Percentiles rank a stretch among this genome's conserved stretches.
These are phyloP conservation scores for Linepithema humile DNA, from an alignment of 1,140 invertebrate genomes.

Conservation along the genomic window DNA sequence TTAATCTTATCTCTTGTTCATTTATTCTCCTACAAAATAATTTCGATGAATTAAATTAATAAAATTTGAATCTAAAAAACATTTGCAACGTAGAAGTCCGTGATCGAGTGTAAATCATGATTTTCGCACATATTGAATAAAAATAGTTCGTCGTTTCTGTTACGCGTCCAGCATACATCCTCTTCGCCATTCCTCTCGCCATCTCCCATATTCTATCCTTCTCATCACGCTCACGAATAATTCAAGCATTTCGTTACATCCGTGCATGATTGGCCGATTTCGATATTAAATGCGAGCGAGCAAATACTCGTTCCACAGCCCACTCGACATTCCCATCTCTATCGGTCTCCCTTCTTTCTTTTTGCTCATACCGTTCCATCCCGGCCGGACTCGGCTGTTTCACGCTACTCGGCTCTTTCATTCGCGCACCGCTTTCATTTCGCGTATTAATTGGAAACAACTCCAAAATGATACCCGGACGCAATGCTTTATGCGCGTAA, in stretches of 20 bases:
- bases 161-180: constrained; percentile 1
- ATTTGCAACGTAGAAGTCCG: neutral
- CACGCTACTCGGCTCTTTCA: constrained; percentile 61
- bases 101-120: constrained; percentile 33
- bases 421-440: constrained; percentile 64
- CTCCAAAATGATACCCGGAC: constrained; percentile 73
- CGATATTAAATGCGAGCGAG: constrained; percentile 73
- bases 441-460: constrained; percentile 75
- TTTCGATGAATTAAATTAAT: neutral
- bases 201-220: constrained; percentile 26
- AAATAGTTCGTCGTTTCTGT: constrained; percentile 46
- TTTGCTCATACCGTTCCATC: constrained; percentile 42
- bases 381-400: constrained; percentile 48
- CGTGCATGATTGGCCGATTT: constrained; percentile 71
- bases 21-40: neutral
- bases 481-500: constrained; percentile 66
- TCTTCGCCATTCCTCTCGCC: neutral
- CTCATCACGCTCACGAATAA: constrained; percentile 66
- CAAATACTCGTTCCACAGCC: constrained; percentile 65
- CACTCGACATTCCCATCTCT: constrained; percentile 52
- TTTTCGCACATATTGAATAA: constrained; percentile 31
- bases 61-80: constrained; percentile 24
- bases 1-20: too few relatives aligned
- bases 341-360: constrained; percentile 48
- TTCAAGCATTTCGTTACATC: constrained; percentile 72